phyloP scores from a whole-genome alignment of 1,140 invertebrate genomes.

The Parasteatoda tepidariorum region DNA sequence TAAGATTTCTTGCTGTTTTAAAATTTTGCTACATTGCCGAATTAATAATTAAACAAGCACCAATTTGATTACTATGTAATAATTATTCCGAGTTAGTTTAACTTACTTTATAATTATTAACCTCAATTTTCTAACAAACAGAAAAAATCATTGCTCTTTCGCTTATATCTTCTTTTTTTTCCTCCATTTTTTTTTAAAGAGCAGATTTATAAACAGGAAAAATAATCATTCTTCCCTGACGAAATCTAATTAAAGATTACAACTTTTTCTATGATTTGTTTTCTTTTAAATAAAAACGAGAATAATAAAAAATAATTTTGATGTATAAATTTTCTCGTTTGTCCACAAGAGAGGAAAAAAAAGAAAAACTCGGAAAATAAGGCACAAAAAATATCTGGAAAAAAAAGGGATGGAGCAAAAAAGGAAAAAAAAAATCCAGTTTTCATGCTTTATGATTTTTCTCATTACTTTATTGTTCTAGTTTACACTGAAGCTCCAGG shows the following conservation, averaged over 20 bases:
- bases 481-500: slow-evolving; percentile 17
- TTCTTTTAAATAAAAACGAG: not conserved
- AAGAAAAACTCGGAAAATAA: slow-evolving; percentile 6
- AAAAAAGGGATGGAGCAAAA: not conserved
- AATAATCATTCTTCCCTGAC: too few relatives aligned
- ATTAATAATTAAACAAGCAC: too few relatives aligned
- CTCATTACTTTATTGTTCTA: slow-evolving; percentile 58
- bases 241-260: slow-evolving; percentile 48
- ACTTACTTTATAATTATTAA: too few relatives aligned
- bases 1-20: too few relatives aligned
- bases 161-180: too few relatives aligned
- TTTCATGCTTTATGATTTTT: slow-evolving; percentile 61
- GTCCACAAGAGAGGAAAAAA: slow-evolving; percentile 1
- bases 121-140: too few relatives aligned
- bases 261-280: not conserved
- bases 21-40: too few relatives aligned
- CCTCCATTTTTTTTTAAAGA: too few relatives aligned
- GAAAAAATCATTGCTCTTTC: too few relatives aligned
- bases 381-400: not conserved
- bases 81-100: too few relatives aligned
- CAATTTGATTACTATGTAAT: too few relatives aligned
- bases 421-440: slow-evolving; percentile 23
- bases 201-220: too few relatives aligned
- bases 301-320: slow-evolving; percentile 40
- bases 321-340: slow-evolving; percentile 50